Evolutionary conservation across 2,797 vertebrate genomes (phyloP).

Genomic region (Sitta carolinensis): DNA sequence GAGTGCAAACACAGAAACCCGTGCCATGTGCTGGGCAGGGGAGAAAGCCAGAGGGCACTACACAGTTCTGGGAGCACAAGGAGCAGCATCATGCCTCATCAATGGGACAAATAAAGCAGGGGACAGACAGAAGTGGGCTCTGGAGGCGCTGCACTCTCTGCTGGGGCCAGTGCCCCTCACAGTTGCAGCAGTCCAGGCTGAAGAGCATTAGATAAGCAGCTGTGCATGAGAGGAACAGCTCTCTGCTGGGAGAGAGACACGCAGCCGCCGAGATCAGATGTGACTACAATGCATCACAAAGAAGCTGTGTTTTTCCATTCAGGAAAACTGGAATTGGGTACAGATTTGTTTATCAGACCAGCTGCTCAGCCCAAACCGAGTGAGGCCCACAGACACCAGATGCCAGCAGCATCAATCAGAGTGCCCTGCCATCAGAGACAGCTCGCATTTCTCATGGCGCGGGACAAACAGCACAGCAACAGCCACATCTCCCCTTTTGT

Average conservation of each 20-base stretch:
- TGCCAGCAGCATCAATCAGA: constrained; percentile 53
- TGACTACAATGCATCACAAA: constrained; percentile 59
- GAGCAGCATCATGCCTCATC: neutral
- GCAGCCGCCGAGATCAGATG: constrained; percentile 37
- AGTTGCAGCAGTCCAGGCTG: neutral
- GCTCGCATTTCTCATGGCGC: neutral
- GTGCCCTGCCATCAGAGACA: neutral
- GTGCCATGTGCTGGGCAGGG: fast-evolving
- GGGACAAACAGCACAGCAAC: constrained; percentile 6
- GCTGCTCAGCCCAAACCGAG: neutral
- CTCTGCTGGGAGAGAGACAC: constrained; percentile 1
- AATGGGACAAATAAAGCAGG: neutral
- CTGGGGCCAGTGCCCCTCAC: neutral
- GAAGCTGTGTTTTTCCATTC: constrained; percentile 66
- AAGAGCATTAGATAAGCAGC: constrained; percentile 42
- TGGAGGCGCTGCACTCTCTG: neutral
- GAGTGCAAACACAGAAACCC: neutral
- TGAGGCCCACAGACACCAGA: constrained; percentile 17
- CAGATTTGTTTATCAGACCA: constrained; percentile 64
- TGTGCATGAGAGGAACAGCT: constrained; percentile 36
- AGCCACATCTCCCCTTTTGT: neutral
- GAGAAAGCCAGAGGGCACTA: neutral
- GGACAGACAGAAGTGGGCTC: neutral
- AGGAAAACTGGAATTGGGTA: constrained; percentile 56
- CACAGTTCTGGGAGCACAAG: neutral